Percentiles rank a stretch among this genome's conserved stretches.
phyloP scores from a whole-genome alignment of 2,113 vertebrate genomes.

The Hucho hucho region DNA sequence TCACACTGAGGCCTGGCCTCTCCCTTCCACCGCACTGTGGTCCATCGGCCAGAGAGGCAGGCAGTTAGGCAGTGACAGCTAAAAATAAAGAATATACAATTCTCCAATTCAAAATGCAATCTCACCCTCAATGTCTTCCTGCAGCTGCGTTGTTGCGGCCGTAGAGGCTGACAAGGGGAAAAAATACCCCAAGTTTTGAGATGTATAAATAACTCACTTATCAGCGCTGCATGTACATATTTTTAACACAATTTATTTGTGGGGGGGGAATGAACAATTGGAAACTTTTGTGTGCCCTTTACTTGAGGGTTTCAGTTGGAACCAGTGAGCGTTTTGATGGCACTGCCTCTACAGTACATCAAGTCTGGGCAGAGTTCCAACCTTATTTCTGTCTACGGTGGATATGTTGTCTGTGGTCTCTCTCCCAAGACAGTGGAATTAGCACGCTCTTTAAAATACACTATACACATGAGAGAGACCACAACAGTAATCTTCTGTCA shows the following conservation, averaged over 20 bases:
- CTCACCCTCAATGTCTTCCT: conserved; percentile 51
- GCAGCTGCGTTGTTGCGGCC: conserved; percentile 4
- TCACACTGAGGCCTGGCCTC: conserved; percentile 69
- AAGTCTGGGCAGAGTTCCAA: background rate
- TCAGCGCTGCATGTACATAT: background rate
- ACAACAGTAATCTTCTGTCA: conserved; percentile 46
- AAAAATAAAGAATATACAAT: conserved; percentile 71
- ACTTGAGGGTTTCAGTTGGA: background rate
- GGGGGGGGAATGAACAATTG: background rate
- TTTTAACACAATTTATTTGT: background rate
- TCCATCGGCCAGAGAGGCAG: conserved; percentile 61
- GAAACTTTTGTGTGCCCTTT: background rate
- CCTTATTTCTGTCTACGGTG: conserved; percentile 10
- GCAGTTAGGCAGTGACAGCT: conserved; percentile 54
- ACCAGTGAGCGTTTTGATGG: background rate
- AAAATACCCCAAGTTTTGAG: background rate
- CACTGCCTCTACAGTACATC: background rate
- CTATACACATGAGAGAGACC: conserved; percentile 44
- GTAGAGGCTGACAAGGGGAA: conserved; percentile 15
- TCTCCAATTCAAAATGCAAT: conserved; percentile 61
- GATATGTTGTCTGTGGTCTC: conserved; percentile 37
- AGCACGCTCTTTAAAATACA: conserved; percentile 49
- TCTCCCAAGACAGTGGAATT: conserved; percentile 43
- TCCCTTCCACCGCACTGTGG: conserved; percentile 70
- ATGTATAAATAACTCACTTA: background rate